Evolutionary conservation across 2,797 vertebrate genomes (phyloP).

Genomic region (Bucorvus abyssinicus): DNA sequence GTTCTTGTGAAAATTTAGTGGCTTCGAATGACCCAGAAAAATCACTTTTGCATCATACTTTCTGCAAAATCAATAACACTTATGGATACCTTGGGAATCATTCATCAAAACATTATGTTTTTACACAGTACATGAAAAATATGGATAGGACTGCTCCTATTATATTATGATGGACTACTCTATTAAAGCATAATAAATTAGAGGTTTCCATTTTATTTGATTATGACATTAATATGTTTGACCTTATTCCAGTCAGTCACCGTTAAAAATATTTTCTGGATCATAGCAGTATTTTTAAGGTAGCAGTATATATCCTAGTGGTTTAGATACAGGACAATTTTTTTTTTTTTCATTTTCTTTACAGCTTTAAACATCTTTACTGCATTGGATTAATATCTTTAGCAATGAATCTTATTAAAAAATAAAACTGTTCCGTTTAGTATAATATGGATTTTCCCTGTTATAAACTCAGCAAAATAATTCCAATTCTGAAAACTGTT

Average conservation of each 20-base stretch:
- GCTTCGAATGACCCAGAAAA: constrained; percentile 21
- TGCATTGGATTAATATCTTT: not conserved
- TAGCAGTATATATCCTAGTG: not conserved
- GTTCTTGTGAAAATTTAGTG: constrained; percentile 35
- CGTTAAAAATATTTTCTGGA: not conserved
- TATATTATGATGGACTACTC: constrained; percentile 51
- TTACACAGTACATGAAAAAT: constrained; percentile 52
- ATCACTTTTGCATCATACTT: constrained; percentile 22
- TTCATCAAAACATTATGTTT: constrained; percentile 63
- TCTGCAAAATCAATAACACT: constrained; percentile 62
- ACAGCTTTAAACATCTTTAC: not conserved
- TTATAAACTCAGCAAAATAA: not conserved
- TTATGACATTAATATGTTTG: constrained; percentile 48
- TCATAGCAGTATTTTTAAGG: constrained; percentile 9
- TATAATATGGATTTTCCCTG: not conserved
- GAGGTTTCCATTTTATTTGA: constrained; percentile 57
- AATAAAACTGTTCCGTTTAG: not conserved
- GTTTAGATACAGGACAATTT: not conserved
- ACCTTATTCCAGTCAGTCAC: not conserved
- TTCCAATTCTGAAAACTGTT: not conserved
- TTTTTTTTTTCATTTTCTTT: not conserved
- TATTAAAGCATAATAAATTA: constrained; percentile 55
- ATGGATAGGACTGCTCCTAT: not conserved
- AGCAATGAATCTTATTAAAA: not conserved
- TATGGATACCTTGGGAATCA: constrained; percentile 36